Evolutionary conservation across 2,797 vertebrate species (phyloP).

Genomic region (Hypotaenidia philippensis): DNA sequence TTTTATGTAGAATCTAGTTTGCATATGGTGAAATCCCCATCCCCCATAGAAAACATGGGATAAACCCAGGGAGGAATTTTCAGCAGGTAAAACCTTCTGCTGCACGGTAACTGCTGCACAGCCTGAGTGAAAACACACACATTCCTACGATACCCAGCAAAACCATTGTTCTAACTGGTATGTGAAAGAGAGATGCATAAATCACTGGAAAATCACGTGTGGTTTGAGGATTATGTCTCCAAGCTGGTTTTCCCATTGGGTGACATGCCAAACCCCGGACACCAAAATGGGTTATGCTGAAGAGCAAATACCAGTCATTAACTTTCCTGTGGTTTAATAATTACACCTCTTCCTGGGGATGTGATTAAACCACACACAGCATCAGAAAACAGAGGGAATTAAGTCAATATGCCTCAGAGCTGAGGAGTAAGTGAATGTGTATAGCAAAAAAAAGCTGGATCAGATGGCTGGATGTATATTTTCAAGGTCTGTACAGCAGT

Average conservation of each 20-base stretch:
- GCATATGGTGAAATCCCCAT: constrained; percentile 10
- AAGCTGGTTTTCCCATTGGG: constrained; percentile 65
- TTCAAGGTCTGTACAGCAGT: constrained; percentile 26
- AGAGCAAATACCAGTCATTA: constrained; percentile 76
- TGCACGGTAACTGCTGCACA: not conserved
- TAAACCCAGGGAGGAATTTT: constrained; percentile 5
- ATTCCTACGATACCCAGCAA: constrained; percentile 33
- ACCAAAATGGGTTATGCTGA: constrained; percentile 69
- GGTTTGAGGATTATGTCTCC: constrained; percentile 55
- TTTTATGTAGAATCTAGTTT: constrained; percentile 51
- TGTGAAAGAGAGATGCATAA: constrained; percentile 19
- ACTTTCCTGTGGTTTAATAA: constrained; percentile 81
- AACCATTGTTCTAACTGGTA: constrained; percentile 47
- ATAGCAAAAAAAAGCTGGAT: constrained; percentile 41
- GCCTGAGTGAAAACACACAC: constrained; percentile 2
- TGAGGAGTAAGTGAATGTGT: constrained; percentile 53
- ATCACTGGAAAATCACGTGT: constrained; percentile 66
- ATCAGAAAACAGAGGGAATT: constrained; percentile 70
- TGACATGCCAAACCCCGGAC: constrained; percentile 72
- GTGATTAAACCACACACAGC: constrained; percentile 77
- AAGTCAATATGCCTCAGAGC: constrained; percentile 67
- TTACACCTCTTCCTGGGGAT: constrained; percentile 75
- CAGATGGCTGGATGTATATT: constrained; percentile 54
- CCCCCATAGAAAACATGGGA: not conserved
- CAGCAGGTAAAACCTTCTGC: not conserved